Evolutionary conservation across 2,797 vertebrate genomes (phyloP).

Genomic region (Xenopus petersii): DNA sequence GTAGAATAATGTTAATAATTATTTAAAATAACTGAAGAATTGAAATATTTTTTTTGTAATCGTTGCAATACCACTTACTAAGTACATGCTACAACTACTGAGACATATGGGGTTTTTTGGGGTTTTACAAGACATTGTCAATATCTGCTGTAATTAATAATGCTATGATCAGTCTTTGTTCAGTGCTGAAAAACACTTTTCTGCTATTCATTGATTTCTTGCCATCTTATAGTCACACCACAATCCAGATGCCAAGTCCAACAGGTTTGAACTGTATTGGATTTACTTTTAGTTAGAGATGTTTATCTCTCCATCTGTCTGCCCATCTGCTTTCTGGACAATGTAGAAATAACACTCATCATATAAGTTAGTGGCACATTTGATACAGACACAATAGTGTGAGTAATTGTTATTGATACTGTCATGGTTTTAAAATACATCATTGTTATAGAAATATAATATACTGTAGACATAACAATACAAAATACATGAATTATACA

Average conservation of each 20-base stretch:
- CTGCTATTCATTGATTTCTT: conserved; percentile 34
- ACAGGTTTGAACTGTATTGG: conserved; percentile 38
- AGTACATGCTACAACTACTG: too few relatives aligned
- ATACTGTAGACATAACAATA: too few relatives aligned
- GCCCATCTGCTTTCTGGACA: conserved; percentile 32
- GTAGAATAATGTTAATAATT: too few relatives aligned
- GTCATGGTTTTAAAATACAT: too few relatives aligned
- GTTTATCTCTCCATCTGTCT: conserved; percentile 41
- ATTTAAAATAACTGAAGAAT: too few relatives aligned
- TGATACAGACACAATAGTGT: neutral
- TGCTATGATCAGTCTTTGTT: conserved; percentile 39
- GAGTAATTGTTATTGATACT: neutral
- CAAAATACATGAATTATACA: too few relatives aligned
- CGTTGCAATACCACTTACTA: too few relatives aligned
- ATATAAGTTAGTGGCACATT: conserved; percentile 9
- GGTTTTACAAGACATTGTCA: conserved; percentile 3
- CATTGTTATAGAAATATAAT: too few relatives aligned
- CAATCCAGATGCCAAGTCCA: conserved; percentile 11
- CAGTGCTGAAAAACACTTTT: conserved; percentile 31
- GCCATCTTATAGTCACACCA: conserved; percentile 30
- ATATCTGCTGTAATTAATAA: conserved; percentile 36
- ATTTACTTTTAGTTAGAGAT: conserved; percentile 24
- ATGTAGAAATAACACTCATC: conserved; percentile 19
- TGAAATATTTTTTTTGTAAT: too few relatives aligned
- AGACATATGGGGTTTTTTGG: neutral